A percentile compares a stretch with the other conserved stretches of the same genome.
phyloP scores from a whole-genome alignment of 2,888 invertebrate genomes.

The Lasioglossum figueresi region DNA sequence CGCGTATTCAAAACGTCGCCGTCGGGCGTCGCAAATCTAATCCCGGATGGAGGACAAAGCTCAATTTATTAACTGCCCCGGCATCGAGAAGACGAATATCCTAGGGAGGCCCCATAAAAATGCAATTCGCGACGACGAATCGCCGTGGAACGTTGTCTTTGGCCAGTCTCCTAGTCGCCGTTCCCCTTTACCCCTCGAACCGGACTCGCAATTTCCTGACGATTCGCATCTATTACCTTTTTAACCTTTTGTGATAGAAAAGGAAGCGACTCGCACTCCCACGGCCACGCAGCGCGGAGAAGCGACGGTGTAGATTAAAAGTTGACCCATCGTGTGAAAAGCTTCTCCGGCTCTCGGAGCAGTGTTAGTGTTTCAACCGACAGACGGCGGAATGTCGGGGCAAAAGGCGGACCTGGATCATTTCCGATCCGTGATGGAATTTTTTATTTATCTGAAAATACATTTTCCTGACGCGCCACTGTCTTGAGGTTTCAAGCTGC shows the following conservation, averaged over 20 bases:
- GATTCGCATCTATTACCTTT: conserved; percentile 21
- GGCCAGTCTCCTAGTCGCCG: conserved; percentile 47
- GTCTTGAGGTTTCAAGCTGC: not conserved
- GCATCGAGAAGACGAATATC: conserved; percentile 26
- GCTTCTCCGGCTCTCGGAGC: not conserved
- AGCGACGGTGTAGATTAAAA: conserved; percentile 13
- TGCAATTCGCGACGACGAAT: conserved; percentile 36
- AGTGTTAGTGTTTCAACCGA: not conserved
- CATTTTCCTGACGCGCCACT: not conserved
- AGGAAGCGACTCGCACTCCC: not conserved
- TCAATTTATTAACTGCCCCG: conserved; percentile 45
- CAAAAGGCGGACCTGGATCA: conserved; percentile 2
- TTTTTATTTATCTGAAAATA: conserved; percentile 14
- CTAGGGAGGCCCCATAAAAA: conserved; percentile 34
- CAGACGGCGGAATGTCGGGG: not conserved
- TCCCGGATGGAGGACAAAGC: conserved; percentile 6
- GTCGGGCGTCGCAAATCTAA: not conserved
- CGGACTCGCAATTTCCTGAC: conserved; percentile 31
- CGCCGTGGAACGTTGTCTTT: conserved; percentile 22
- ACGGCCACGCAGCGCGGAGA: not conserved
- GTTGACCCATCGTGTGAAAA: conserved; percentile 9
- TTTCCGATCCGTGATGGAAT: conserved; percentile 8
- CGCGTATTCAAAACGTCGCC: conserved; percentile 23
- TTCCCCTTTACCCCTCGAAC: not conserved
- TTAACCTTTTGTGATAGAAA: conserved; percentile 6